A percentile compares a stretch with the other conserved stretches of the same genome.
These are phyloP conservation scores for Tamias sibiricus DNA, from an alignment of 2,113 vertebrate genomes.

Conservation along the genomic window DNA sequence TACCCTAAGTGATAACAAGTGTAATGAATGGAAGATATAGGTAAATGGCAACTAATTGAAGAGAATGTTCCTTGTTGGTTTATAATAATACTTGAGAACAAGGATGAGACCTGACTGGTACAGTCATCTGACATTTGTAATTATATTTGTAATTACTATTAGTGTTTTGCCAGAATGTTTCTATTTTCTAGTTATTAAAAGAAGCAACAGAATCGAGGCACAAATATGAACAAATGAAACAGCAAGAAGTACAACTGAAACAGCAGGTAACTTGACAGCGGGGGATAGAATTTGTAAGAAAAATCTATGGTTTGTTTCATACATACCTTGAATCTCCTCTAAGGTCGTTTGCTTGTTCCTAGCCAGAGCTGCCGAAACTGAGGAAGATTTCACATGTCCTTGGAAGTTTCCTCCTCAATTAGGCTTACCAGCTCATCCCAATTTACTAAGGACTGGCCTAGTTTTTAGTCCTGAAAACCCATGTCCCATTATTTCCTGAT, in stretches of 20 bases:
- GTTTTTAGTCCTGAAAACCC: background rate
- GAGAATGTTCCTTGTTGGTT: background rate
- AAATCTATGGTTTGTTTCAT: background rate
- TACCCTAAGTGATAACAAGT: background rate
- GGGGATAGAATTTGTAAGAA: background rate
- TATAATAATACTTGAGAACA: slow-evolving; percentile 9
- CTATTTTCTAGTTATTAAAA: slow-evolving; percentile 93
- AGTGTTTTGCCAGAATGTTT: slow-evolving; percentile 77
- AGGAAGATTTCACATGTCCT: background rate
- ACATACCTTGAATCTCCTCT: background rate
- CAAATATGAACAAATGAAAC: slow-evolving; percentile 98
- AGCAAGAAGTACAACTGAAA: slow-evolving; percentile 97
- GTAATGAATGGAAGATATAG: background rate
- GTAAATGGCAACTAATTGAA: background rate
- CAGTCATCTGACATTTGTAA: background rate
- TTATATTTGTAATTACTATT: slow-evolving; percentile 47
- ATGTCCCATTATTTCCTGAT: background rate
- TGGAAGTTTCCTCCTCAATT: background rate
- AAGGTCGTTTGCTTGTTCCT: background rate
- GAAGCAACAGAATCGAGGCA: slow-evolving; percentile 96
- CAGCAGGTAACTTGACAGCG: slow-evolving; percentile 91
- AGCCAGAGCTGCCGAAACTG: background rate
- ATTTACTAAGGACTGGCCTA: background rate
- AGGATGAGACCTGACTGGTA: background rate
- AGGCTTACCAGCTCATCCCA: background rate